These are phyloP conservation scores for Metalampra italica DNA, from an alignment of 2,888 invertebrate genomes.

Conservation along the genomic window DNA sequence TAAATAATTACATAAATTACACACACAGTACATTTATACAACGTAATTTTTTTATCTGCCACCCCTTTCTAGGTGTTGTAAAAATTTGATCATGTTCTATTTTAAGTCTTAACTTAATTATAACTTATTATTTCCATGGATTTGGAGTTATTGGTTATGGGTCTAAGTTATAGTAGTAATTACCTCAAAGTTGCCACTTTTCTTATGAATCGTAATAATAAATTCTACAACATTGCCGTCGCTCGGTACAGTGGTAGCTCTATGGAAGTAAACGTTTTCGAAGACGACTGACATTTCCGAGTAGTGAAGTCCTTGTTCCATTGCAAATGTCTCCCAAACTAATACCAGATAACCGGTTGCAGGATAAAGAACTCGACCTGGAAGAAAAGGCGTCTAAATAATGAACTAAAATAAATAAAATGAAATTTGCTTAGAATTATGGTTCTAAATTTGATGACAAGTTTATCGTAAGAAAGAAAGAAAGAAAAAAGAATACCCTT, in stretches of 20 bases:
- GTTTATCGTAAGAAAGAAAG: no score
- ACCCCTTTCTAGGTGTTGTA: no score
- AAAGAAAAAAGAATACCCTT: no score
- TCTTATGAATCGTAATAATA: conserved; percentile 83
- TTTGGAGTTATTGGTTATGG: neutral
- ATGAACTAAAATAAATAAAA: neutral
- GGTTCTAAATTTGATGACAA: no score
- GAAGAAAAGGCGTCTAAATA: neutral
- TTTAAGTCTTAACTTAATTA: no score
- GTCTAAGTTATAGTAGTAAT: conserved; percentile 3
- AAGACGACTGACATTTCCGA: conserved; percentile 88
- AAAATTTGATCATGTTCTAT: no score
- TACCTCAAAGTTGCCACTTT: conserved; percentile 82
- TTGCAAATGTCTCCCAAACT: conserved; percentile 87
- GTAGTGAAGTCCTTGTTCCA: conserved; percentile 82
- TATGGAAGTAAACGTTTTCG: conserved; percentile 89
- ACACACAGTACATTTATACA: no score
- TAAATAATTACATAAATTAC: no score
- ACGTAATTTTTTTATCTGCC: no score
- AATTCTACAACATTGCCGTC: conserved; percentile 79
- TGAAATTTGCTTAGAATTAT: neutral
- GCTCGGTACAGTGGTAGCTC: conserved; percentile 88
- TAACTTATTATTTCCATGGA: no score
- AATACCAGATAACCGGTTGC: conserved; percentile 90
- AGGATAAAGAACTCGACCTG: conserved; percentile 87